Evolutionary conservation across 2,113 vertebrate genomes (phyloP), one percentile per base, ranked within the genome.

Genomic region (Onychostruthus taczanowskii): DNA sequence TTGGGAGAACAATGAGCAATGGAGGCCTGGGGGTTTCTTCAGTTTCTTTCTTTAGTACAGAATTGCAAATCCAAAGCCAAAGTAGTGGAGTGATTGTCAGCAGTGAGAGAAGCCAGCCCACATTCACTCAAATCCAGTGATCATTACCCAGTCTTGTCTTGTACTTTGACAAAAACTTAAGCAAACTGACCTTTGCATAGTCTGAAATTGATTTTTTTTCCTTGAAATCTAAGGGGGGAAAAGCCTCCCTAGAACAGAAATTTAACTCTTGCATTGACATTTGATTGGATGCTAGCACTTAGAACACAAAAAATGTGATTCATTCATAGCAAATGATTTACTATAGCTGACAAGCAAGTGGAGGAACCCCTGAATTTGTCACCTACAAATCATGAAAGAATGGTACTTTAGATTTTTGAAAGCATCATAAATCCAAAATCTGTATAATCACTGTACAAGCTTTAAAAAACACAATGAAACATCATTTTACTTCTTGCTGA

Each of bases 101-200:
- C 47, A 86, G 47, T 77, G 82, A 88, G 85, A 80, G 68, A 88
- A 94, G 72, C 43, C 79, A 94, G 72, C 3, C 31, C 46, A 47
- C 3, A 7, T 22, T 44, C 43, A 44, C 39, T 66, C 58, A 46
- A 80, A 91, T 70, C 35, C 70, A 52, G 16, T 69, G 67, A 90
- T 70, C 35, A 27, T 93, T 88, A 70, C 44, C 81, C 78, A 52
- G 33, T 46, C 59, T 46, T 91, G 47, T 56, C 49, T 37, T 56
- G 41, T 4, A 76, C 30, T 90, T 43, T 79, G 61, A 82, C 20
- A 89, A 82, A 95, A 95, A 64, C 31, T 81, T 90, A 94, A 91
- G 49, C 31, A 69, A 82, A 41, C 30, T 75, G 76, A 78, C 58
- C 39, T 74, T 87, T 95, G 37, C 24, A 50, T 18, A 76, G 23